A percentile compares a stretch with the other conserved stretches of the same genome.
These are phyloP conservation scores for Malacoraja senta DNA, from an alignment of 2,797 vertebrate species.

Conservation along the genomic window DNA sequence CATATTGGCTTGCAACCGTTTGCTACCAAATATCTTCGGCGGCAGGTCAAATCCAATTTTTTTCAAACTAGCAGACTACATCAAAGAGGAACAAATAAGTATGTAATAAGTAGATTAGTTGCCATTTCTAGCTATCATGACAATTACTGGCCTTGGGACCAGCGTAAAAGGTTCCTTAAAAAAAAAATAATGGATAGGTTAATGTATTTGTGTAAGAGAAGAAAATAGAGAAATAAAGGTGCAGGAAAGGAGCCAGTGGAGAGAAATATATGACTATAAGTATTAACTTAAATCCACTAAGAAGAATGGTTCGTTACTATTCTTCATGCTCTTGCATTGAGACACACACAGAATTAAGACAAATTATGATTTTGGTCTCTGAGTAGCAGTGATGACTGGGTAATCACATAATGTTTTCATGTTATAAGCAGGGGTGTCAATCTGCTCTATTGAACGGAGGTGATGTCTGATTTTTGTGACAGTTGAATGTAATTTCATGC, in stretches of 20 bases:
- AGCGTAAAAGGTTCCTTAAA: not conserved
- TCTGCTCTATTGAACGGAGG: not conserved
- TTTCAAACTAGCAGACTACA: not conserved
- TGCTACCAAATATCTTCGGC: not conserved
- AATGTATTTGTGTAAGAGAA: not conserved
- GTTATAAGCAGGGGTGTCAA: not conserved
- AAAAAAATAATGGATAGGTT: not conserved
- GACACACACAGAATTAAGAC: not conserved
- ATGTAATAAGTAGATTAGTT: not conserved
- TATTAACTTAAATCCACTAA: not conserved
- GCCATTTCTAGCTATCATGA: not conserved
- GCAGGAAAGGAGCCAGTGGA: not conserved
- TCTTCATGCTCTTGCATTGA: not conserved
- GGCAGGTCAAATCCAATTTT: not conserved
- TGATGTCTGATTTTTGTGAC: not conserved
- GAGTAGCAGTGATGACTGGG: not conserved
- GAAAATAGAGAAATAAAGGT: not conserved
- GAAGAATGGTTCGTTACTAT: not conserved
- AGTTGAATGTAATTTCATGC: not conserved
- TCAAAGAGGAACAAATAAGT: not conserved
- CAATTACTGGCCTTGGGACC: not conserved
- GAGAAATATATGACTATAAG: not conserved
- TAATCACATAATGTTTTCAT: not conserved
- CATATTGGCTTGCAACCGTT: too few relatives aligned
- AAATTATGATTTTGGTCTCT: not conserved